phyloP scores from a whole-genome alignment of 2,113 vertebrate species.

The Istiophorus platypterus region DNA sequence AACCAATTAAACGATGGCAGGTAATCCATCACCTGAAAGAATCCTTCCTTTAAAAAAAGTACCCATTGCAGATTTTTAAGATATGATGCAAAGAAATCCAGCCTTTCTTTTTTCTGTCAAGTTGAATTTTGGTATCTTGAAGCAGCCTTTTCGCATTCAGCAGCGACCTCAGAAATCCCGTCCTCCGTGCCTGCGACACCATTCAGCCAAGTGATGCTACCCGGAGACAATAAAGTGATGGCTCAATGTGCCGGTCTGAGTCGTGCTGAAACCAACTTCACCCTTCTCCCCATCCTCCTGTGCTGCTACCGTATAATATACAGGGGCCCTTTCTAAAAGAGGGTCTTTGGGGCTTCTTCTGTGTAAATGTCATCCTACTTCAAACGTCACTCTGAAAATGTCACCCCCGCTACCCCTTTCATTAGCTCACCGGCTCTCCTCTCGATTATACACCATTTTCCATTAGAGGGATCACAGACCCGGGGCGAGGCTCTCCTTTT shows the following conservation, averaged over 20 bases:
- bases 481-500: slow-evolving; percentile 28
- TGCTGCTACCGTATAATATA: slow-evolving; percentile 9
- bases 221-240: slow-evolving; percentile 33
- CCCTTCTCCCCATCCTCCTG: slow-evolving; percentile 7
- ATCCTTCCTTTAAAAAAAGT: background rate
- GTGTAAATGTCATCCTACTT: slow-evolving; percentile 74
- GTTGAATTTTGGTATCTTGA: slow-evolving; percentile 14
- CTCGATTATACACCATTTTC: slow-evolving; percentile 64
- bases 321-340: slow-evolving; percentile 26
- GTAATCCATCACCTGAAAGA: background rate
- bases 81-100: background rate
- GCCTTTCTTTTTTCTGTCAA: background rate
- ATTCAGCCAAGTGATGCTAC: slow-evolving; percentile 21
- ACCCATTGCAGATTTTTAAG: background rate
- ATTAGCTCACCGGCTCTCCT: slow-evolving; percentile 67
- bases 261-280: slow-evolving; percentile 34
- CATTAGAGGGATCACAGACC: slow-evolving; percentile 65
- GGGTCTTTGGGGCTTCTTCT: slow-evolving; percentile 68
- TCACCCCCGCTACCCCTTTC: slow-evolving; percentile 69
- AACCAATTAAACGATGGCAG: background rate
- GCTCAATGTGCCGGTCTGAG: slow-evolving; percentile 30
- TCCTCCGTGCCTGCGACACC: slow-evolving; percentile 32
- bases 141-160: background rate
- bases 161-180: background rate
- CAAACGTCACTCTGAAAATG: slow-evolving; percentile 74